A percentile compares a stretch with the other conserved stretches of the same genome.
Evolutionary conservation across 2,113 vertebrate species (phyloP).

Genomic region (Toxotes jaculatrix): DNA sequence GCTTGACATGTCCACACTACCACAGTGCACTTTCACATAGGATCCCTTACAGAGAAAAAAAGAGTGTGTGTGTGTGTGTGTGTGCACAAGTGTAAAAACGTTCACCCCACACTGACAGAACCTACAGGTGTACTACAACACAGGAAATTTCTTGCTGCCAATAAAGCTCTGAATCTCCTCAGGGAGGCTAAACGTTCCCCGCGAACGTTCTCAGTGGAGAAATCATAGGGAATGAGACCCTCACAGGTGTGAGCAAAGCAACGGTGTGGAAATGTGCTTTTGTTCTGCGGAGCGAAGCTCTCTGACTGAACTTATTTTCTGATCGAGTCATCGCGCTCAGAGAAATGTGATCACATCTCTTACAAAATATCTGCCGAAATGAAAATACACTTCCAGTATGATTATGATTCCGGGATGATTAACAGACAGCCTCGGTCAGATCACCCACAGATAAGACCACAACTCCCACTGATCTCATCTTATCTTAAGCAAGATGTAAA

Average conservation of each 20-base stretch:
- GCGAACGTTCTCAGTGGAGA: background rate
- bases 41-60: conserved; percentile 18
- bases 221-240: conserved; percentile 6
- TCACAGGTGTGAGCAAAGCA: conserved; percentile 4
- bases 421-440: background rate
- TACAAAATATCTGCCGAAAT: background rate
- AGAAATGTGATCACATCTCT: background rate
- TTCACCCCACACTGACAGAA: conserved; percentile 21
- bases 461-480: background rate
- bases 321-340: background rate
- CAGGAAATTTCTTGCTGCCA: conserved; percentile 30
- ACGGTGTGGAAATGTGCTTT: background rate
- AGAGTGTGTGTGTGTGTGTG: background rate
- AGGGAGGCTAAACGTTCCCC: conserved; percentile 42
- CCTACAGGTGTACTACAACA: conserved; percentile 19
- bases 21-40: conserved; percentile 9
- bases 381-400: background rate
- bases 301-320: background rate
- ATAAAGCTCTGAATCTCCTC: conserved; percentile 42
- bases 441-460: background rate
- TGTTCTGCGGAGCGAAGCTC: background rate
- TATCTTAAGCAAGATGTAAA: background rate
- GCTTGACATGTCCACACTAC: conserved; percentile 19
- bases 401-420: background rate
- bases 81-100: conserved; percentile 9